phyloP scores from a whole-genome alignment of 2,888 invertebrate species.

The Conistra vaccinii region DNA sequence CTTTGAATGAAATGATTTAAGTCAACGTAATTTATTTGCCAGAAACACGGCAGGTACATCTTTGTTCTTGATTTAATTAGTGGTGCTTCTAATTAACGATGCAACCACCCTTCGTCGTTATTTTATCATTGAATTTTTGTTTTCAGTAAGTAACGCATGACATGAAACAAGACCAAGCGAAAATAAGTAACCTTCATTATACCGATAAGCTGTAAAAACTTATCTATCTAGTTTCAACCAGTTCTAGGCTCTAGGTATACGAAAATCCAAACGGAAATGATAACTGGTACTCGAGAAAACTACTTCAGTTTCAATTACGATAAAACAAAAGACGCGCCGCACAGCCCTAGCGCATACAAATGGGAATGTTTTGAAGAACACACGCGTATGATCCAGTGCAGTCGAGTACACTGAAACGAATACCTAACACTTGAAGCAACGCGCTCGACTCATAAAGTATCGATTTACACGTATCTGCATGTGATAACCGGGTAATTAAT shows the following conservation, averaged over 20 bases:
- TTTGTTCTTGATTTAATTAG: not conserved
- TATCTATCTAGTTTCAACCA: slow-evolving; percentile 1
- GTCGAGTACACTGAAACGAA: slow-evolving; percentile 78
- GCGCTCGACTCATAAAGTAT: slow-evolving; percentile 73
- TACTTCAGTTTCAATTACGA: slow-evolving; percentile 41
- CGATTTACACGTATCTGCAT: slow-evolving; percentile 73
- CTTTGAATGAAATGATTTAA: not conserved
- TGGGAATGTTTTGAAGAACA: slow-evolving; percentile 85
- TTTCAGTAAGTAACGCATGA: not conserved
- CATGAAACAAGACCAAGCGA: not conserved
- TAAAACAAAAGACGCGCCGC: slow-evolving; percentile 44
- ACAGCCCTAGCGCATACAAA: slow-evolving; percentile 76
- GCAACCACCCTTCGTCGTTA: not conserved
- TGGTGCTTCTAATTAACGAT: not conserved
- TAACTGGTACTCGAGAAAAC: slow-evolving; percentile 37
- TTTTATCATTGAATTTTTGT: not conserved
- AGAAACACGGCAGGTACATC: too few species aligned
- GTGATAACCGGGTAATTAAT: slow-evolving; percentile 70
- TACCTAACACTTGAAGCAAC: slow-evolving; percentile 81
- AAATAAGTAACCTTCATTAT: not conserved
- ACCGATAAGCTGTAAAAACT: not conserved
- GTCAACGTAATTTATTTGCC: too few species aligned
- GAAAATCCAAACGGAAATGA: slow-evolving; percentile 36
- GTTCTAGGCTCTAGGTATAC: slow-evolving; percentile 14
- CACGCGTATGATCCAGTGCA: slow-evolving; percentile 81